Base-by-base conservation (phyloP, 2,888 invertebrate species). In the Choristoneura rosaceana region DNA sequence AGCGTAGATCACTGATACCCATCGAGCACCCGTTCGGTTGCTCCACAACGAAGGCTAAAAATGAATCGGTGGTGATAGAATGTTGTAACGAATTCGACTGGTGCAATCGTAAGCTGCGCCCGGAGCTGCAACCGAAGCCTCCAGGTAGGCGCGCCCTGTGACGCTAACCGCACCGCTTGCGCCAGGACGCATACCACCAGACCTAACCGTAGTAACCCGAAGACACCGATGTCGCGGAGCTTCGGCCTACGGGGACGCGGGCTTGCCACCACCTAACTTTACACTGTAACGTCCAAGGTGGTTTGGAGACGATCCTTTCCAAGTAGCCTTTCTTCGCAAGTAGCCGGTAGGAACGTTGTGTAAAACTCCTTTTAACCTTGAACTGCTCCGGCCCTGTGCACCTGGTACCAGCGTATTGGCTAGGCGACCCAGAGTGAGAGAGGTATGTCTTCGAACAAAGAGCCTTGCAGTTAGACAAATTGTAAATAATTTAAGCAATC, bases 1-100 rank as follows among this genome's bases (percentile, higher is more conserved):
- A 95, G 91, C 95, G 94, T 94, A 95, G 94, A 91, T 95, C 96
- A 91, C 95, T 96, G 94, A 95, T 96, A 91, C 97, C 97, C 90
- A 95, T 95, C 93, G 96, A 96, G 95, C 97, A 97, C 91, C 96
- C 97, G 92, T 95, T 97, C 95, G 95, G 96, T 95, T 97, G 97
- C 95, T 96, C 96, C 94, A 95, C 96, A 92, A 95, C 96, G 92
- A 95, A 95, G 94, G 95, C 95, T 94, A 95, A 95, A 94, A 97
- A 96, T 95, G 96, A 96, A 87, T 95, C 96, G 83, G 96, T 96
- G 95, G 96, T 96, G 94, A 96, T 97, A 95, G 95, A 96, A 90
- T 97, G 97, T 96, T 97, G 97, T 96, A 96, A 96, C 91, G 94
- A 96, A 87, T 95, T 80, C 82, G 92, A 95, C 95, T 96, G 96